These are phyloP conservation scores for Irena cyanogastra DNA, from an alignment of 2,113 vertebrate genomes.

Conservation along the genomic window DNA sequence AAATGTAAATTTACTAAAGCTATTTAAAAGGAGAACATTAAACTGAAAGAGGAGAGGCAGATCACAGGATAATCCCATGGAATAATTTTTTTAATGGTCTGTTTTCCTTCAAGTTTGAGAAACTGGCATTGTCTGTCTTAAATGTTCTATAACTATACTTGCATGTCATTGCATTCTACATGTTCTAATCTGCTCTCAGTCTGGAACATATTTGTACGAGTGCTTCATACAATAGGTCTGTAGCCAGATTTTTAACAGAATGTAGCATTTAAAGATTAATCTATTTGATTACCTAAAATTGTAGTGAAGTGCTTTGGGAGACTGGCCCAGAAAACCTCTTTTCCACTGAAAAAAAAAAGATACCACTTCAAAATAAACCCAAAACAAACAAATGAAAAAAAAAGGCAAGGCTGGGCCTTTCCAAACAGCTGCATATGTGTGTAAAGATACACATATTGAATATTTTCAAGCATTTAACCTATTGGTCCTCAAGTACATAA, in stretches of 20 bases:
- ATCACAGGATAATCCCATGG: not conserved
- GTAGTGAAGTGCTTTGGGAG: not conserved
- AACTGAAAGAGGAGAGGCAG: not conserved
- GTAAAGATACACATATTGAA: not conserved
- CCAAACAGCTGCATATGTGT: not conserved
- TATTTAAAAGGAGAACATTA: slow-evolving; percentile 3
- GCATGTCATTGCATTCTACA: not conserved
- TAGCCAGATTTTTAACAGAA: not conserved
- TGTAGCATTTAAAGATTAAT: not conserved
- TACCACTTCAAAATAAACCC: not conserved
- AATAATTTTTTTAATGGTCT: not conserved
- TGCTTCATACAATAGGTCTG: not conserved
- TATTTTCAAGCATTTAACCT: not conserved
- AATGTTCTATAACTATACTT: not conserved
- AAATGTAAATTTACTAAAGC: not conserved
- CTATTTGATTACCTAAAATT: not conserved
- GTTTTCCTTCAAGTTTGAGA: not conserved
- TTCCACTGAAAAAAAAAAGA: not conserved
- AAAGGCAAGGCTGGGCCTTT: not conserved
- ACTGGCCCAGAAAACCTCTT: not conserved
- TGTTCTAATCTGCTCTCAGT: not conserved
- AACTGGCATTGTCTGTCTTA: not conserved
- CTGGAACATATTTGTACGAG: not conserved
- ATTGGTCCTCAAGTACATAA: not conserved
- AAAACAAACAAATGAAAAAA: not conserved